Evolutionary conservation across 1,140 invertebrate species (phyloP).

Genomic region (Asobara japonica): DNA sequence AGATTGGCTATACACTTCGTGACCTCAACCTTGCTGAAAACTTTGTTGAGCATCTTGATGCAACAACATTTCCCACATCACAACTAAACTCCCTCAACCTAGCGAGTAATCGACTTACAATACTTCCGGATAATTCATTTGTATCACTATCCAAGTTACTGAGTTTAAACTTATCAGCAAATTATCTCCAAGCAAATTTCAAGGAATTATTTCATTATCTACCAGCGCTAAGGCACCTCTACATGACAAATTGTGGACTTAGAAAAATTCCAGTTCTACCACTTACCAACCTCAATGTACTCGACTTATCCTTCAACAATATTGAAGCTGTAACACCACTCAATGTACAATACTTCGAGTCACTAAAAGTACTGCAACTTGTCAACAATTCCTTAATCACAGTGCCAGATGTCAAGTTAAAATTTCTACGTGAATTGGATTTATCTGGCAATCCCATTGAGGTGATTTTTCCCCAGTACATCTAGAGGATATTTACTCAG

Average conservation of each 20-base stretch:
- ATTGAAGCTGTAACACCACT: conserved; percentile 72
- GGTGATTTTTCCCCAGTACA: conserved; percentile 47
- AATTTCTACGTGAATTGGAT: conserved; percentile 71
- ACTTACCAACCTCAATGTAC: conserved; percentile 75
- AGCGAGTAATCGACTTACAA: conserved; percentile 82
- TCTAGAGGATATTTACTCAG: not conserved
- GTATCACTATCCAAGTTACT: conserved; percentile 81
- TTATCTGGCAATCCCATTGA: conserved; percentile 75
- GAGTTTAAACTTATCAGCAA: conserved; percentile 82
- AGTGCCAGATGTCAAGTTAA: conserved; percentile 71
- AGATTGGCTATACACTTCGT: conserved; percentile 79
- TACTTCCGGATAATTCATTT: conserved; percentile 89
- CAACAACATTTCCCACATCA: conserved; percentile 85
- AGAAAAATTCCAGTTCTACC: conserved; percentile 78
- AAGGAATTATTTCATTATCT: conserved; percentile 91
- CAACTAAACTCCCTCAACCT: conserved; percentile 83
- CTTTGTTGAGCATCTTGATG: conserved; percentile 86
- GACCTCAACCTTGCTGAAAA: conserved; percentile 83
- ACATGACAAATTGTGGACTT: conserved; percentile 79
- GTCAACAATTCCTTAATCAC: conserved; percentile 74
- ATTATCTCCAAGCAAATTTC: conserved; percentile 85
- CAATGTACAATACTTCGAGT: conserved; percentile 72
- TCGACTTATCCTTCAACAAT: conserved; percentile 81
- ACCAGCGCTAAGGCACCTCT: conserved; percentile 80
- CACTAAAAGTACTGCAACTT: conserved; percentile 73